Base-by-base conservation (phyloP, 2,113 vertebrate genomes). In the Galbula dea region DNA sequence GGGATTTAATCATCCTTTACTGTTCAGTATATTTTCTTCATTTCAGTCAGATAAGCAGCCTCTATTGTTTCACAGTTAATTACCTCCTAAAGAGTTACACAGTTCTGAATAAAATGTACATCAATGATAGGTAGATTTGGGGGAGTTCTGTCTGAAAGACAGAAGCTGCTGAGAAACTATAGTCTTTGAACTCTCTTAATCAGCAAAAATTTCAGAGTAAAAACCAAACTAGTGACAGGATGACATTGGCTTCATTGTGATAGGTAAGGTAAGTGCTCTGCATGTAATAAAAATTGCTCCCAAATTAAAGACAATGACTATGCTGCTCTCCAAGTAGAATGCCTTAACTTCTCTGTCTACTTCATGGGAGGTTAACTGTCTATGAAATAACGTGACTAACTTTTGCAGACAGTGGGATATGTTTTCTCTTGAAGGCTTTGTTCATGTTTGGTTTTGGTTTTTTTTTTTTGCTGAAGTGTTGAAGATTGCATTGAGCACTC, bases 11-110 rank as follows among this genome's bases (percentile, higher is more conserved):
- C 46, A 45, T 34, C 51, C 18, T 11, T 84, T 62, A 74, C 59
- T 57, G 45, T 71, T 67, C n/a, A 57, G 30, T 29, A 17, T 82
- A 67, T 86, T 88, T 86, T 94, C 37, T 26, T 88, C 39, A 62
- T 69, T 87, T 91, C 49, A 93, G 51, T 34, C 62, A 84, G 32
- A 88, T 83, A 71, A 94, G 67, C 69, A 94, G 34, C 30, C 45
- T 96, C 81, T 83, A 89, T 87, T 95, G 71, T 91, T 91, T 91
- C 78, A 62, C 55, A 71, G 83, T 71, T 94, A 85, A 91, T 96
- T 95, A 93, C 71, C 67, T 93, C 55, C 73, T 83, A 71, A 91
- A 68, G 46, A 80, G 22, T 81, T 52, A 30, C 34, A 58, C 29
- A n/a, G 51, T 49, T 88, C 51, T 86, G 67, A 82, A 76, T 80